Conservation (phyloP, 2,797 vertebrate species). For the Acipenser transmontanus region DNA sequence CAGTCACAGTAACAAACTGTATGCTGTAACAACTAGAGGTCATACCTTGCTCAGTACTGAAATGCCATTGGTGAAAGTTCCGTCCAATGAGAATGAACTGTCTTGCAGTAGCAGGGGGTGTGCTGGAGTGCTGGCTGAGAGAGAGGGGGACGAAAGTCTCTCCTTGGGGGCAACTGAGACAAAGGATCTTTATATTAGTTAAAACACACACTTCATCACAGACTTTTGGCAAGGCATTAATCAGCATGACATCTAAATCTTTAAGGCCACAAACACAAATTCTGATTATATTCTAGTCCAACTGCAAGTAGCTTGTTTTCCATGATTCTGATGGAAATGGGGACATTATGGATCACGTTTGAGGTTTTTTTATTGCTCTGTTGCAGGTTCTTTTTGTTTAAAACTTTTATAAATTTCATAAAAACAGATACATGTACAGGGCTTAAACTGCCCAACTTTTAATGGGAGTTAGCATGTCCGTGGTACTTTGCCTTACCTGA, state of each 20-base stretch:
- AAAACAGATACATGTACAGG: neutral
- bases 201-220: neutral
- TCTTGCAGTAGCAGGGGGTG: constrained; percentile 57
- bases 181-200: constrained; percentile 5
- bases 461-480: no score
- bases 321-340: no score
- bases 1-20: no score
- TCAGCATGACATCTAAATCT: no score
- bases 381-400: no score
- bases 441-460: no score
- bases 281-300: no score
- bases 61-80: constrained; percentile 90
- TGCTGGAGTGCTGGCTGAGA: constrained; percentile 52
- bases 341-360: no score
- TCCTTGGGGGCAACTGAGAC: constrained; percentile 50
- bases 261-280: no score
- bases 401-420: neutral
- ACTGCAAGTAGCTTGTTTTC: no score
- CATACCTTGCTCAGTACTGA: constrained; percentile 84
- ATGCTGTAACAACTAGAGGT: neutral
- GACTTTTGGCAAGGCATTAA: no score
- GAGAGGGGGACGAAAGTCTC: constrained; percentile 63
- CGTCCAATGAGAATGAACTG: constrained; percentile 84
- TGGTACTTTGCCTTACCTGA: constrained; percentile 52
- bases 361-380: no score